phyloP scores from a whole-genome alignment of 2,797 vertebrate species.

The Falco cherrug region DNA sequence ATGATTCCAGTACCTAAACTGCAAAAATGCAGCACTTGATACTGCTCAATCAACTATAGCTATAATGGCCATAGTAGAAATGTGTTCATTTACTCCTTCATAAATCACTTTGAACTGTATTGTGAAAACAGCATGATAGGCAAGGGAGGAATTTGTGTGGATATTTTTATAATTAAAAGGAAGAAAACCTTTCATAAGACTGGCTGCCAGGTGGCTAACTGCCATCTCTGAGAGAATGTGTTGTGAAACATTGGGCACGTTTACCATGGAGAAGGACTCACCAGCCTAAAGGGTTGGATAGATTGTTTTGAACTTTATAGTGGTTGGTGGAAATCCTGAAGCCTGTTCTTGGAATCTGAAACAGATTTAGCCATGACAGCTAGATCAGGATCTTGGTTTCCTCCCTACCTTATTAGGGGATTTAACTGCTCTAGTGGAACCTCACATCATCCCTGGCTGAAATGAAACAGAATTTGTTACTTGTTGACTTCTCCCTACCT shows the following conservation, averaged over 20 bases:
- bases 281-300: neutral
- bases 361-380: neutral
- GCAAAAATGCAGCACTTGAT: neutral
- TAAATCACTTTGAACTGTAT: conserved; percentile 7
- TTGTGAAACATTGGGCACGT: conserved; percentile 11
- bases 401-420: neutral
- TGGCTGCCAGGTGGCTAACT: conserved; percentile 28
- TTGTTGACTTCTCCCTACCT: neutral
- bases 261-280: conserved; percentile 14
- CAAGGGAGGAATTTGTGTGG: neutral
- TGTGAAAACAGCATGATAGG: neutral
- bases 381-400: neutral
- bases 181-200: conserved; percentile 20
- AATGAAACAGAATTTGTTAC: neutral
- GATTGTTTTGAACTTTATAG: neutral
- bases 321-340: neutral
- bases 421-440: neutral
- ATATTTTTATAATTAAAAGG: conserved; percentile 39
- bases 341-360: neutral
- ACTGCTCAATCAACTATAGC: neutral
- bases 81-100: neutral
- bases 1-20: neutral
- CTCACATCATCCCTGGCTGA: neutral
- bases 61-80: neutral
- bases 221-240: neutral